Percentiles rank a stretch among this genome's conserved stretches.
phyloP scores from a whole-genome alignment of 2,797 vertebrate genomes.

The Sylvia borin region DNA sequence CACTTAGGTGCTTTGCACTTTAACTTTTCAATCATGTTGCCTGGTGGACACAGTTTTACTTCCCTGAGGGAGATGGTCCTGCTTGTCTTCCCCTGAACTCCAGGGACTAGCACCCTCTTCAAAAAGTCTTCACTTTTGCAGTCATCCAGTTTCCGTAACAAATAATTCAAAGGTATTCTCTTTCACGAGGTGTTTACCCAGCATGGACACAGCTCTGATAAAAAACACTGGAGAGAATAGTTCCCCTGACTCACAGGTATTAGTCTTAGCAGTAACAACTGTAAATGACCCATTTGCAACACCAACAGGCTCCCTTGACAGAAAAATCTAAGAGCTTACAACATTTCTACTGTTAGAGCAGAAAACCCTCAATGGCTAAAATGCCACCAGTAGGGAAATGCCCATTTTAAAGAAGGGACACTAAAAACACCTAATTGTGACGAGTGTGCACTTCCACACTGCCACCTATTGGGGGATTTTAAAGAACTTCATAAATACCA shows the following conservation, averaged over 20 bases:
- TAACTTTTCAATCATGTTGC: neutral
- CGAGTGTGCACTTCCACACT: conserved; percentile 21
- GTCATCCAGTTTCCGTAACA: neutral
- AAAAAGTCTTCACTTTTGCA: neutral
- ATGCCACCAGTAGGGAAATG: neutral
- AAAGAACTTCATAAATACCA: neutral
- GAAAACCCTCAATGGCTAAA: neutral
- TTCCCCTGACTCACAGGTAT: neutral
- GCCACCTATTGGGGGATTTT: conserved; percentile 46
- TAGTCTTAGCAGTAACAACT: neutral
- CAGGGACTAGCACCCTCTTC: neutral
- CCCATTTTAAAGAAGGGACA: neutral
- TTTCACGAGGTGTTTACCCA: neutral
- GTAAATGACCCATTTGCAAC: neutral
- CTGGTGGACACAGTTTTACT: neutral
- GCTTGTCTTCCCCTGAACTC: neutral
- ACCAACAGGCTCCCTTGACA: neutral
- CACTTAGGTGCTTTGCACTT: neutral
- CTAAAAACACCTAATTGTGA: neutral
- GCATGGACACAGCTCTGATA: neutral
- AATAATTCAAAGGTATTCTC: neutral
- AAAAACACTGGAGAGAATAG: neutral
- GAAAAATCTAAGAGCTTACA: neutral
- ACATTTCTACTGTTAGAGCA: neutral
- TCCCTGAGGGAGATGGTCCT: neutral